phyloP scores from a whole-genome alignment of 2,113 vertebrate genomes.

The Rhinolophus sinicus region DNA sequence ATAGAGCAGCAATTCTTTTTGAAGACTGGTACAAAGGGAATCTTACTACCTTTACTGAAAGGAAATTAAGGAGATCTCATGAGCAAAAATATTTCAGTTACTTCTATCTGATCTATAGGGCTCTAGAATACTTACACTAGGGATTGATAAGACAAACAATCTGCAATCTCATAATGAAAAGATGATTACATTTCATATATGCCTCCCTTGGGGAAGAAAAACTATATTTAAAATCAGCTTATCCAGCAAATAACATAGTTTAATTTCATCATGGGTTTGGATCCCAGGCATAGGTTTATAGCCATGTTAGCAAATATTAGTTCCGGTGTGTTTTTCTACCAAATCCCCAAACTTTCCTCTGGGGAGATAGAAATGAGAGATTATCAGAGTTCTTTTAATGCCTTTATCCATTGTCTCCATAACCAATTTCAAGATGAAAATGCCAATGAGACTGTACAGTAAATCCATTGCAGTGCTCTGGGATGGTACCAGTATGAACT shows the following conservation, averaged over 20 bases:
- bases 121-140: slow-evolving; percentile 35
- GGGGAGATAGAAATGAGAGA: slow-evolving; percentile 15
- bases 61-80: background rate
- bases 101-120: slow-evolving; percentile 7
- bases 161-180: slow-evolving; percentile 68
- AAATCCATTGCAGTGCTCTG: background rate
- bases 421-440: slow-evolving; percentile 15
- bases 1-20: background rate
- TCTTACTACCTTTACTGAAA: background rate
- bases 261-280: slow-evolving; percentile 54
- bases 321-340: slow-evolving; percentile 50
- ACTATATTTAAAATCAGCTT: slow-evolving; percentile 55
- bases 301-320: slow-evolving; percentile 44
- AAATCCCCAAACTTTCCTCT: slow-evolving; percentile 55
- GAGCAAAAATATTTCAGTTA: background rate
- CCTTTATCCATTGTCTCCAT: slow-evolving; percentile 19
- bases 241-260: slow-evolving; percentile 42
- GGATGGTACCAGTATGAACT: background rate
- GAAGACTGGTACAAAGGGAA: background rate
- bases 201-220: slow-evolving; percentile 67
- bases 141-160: slow-evolving; percentile 66
- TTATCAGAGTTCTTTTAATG: slow-evolving; percentile 9
- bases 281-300: background rate
- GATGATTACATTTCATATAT: slow-evolving; percentile 69
- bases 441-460: background rate